Conservation (phyloP, 2,888 invertebrate genomes). For the Brenthis hecate region DNA sequence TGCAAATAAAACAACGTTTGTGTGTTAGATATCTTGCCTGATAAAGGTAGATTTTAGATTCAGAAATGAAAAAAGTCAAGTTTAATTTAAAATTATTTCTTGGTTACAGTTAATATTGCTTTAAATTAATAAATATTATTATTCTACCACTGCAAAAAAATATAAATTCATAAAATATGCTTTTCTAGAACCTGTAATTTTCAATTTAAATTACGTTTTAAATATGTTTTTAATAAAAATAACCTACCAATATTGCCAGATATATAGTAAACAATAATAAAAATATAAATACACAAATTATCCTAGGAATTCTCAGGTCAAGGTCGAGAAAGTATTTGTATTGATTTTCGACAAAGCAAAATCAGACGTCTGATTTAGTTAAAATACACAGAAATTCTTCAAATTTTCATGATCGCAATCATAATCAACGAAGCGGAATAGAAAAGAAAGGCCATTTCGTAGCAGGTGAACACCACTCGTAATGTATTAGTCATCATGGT, state of each 20-base stretch:
- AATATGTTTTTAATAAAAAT: background rate
- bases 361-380: constrained; percentile 48
- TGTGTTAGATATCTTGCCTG: too few species aligned
- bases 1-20: too few species aligned
- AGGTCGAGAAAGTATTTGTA: constrained; percentile 80
- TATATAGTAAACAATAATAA: constrained; percentile 38
- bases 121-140: too few species aligned
- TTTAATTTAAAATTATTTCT: too few species aligned
- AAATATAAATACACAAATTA: constrained; percentile 38
- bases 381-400: constrained; percentile 59
- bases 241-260: background rate
- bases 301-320: constrained; percentile 60
- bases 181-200: too few species aligned
- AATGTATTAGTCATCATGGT: constrained; percentile 81
- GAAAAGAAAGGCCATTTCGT: constrained; percentile 82
- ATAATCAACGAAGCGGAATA: constrained; percentile 80
- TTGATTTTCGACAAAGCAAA: constrained; percentile 79
- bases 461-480: constrained; percentile 79
- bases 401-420: constrained; percentile 71
- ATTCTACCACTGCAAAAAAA: too few species aligned
- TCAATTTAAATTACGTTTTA: background rate
- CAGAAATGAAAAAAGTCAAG: too few species aligned
- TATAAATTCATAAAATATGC: too few species aligned
- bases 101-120: too few species aligned
- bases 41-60: too few species aligned